Percentiles rank a stretch among this genome's conserved stretches.
Conservation (phyloP, 2,113 vertebrate genomes). For the Noturus placidus region DNA sequence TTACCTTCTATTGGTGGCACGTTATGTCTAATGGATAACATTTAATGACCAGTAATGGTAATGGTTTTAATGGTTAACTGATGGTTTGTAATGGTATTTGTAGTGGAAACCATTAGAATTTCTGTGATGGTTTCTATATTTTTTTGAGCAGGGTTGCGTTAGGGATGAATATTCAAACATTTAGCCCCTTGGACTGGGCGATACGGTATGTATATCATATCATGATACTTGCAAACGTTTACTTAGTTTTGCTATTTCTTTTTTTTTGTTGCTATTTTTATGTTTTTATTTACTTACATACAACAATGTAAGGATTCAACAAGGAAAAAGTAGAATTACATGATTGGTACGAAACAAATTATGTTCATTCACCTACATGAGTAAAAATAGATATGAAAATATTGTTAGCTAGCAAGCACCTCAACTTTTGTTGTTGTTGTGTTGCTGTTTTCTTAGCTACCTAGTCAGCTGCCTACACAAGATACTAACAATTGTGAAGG, state of each 20-base stretch:
- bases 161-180: neutral
- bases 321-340: neutral
- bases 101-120: too few species aligned
- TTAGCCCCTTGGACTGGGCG: too few species aligned
- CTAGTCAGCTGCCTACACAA: neutral
- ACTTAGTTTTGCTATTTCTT: neutral
- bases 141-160: neutral
- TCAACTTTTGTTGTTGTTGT: too few species aligned
- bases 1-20: too few species aligned
- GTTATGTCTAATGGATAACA: too few species aligned
- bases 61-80: too few species aligned
- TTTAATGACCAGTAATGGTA: too few species aligned
- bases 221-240: neutral
- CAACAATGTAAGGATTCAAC: neutral
- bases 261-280: neutral
- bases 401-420: neutral
- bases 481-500: neutral
- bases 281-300: neutral
- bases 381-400: neutral
- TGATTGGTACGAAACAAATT: neutral
- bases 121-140: too few species aligned
- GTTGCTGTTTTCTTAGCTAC: neutral
- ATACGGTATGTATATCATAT: neutral
- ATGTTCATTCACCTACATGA: neutral
- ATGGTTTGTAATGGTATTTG: too few species aligned